These are phyloP conservation scores for Mesorhabditis belari DNA, from an alignment of 2,888 invertebrate genomes.

Conservation along the genomic window DNA sequence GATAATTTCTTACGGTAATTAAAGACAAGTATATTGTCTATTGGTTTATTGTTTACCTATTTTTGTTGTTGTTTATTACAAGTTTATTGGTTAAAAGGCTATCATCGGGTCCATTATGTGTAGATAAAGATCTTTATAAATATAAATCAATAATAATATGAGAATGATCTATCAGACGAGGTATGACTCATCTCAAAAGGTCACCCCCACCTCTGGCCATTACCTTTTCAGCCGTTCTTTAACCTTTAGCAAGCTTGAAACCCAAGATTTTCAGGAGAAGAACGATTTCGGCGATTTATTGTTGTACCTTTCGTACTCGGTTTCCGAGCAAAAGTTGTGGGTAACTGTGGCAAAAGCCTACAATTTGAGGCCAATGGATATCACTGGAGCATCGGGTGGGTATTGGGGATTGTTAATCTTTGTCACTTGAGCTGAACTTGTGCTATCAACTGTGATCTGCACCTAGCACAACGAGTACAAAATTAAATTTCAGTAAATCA, in stretches of 20 bases:
- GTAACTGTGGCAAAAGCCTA: constrained; percentile 84
- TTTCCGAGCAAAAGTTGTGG: constrained; percentile 80
- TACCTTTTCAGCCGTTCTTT: too few species aligned
- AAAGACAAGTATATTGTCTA: background rate
- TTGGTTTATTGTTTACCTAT: constrained; percentile 1
- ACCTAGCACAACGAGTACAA: too few species aligned
- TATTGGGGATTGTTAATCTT: too few species aligned
- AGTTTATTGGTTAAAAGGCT: background rate
- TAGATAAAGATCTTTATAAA: background rate
- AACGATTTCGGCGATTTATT: constrained; percentile 83
- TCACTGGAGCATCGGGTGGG: constrained; percentile 80
- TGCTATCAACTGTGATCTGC: background rate
- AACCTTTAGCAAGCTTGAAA: too few species aligned
- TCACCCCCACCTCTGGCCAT: too few species aligned
- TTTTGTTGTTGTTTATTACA: background rate
- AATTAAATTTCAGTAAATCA: too few species aligned
- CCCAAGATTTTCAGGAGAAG: constrained; percentile 65
- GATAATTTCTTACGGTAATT: too few species aligned
- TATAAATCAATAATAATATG: background rate
- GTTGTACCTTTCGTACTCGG: constrained; percentile 81
- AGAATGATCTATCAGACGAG: too few species aligned
- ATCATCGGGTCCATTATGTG: background rate
- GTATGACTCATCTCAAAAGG: too few species aligned
- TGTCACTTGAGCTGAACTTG: background rate
- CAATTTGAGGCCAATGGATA: constrained; percentile 84